A percentile compares a stretch with the other conserved stretches of the same genome.
Evolutionary conservation across 2,888 invertebrate species (phyloP).

Genomic region (Callinectes sapidus): DNA sequence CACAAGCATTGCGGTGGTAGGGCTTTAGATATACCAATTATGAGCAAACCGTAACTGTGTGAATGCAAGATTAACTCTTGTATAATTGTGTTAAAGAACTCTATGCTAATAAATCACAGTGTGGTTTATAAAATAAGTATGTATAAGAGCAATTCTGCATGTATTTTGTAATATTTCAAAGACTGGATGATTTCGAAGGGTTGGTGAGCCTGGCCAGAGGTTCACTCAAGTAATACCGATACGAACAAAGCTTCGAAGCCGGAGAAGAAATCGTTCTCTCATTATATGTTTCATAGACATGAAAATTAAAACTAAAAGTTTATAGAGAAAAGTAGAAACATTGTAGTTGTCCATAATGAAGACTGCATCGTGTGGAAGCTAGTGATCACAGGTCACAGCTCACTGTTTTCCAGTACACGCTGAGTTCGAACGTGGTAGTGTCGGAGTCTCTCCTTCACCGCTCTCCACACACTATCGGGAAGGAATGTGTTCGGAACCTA

Average conservation of each 20-base stretch:
- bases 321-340: neutral
- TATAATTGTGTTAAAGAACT: neutral
- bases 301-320: neutral
- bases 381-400: neutral
- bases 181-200: neutral
- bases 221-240: neutral
- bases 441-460: neutral
- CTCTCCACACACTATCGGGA: neutral
- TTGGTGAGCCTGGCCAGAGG: neutral
- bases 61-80: neutral
- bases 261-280: neutral
- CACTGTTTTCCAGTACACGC: neutral
- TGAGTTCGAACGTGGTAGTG: neutral
- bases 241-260: neutral
- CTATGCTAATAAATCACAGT: neutral
- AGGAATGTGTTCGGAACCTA: neutral
- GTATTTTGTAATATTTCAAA: neutral
- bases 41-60: neutral
- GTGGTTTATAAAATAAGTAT: neutral
- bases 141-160: neutral
- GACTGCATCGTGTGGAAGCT: neutral
- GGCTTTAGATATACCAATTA: neutral
- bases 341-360: neutral
- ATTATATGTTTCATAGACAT: neutral
- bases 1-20: neutral